Evolutionary conservation across 2,888 invertebrate genomes (phyloP), one percentile per base, ranked within the genome.

Genomic region (Cryptocephalus moraei): DNA sequence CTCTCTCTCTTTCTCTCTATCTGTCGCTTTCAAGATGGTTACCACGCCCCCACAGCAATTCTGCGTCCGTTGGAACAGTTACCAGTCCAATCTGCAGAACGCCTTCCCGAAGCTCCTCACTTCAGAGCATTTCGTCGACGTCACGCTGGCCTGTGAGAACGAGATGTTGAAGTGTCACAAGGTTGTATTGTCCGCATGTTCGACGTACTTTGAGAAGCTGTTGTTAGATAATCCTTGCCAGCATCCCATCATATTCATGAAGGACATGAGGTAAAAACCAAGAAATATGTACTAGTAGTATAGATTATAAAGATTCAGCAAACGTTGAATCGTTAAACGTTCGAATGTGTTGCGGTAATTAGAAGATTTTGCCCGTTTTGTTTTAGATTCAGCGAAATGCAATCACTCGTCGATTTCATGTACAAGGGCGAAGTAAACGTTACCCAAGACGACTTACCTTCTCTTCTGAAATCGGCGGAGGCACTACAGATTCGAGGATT

Each of bases 361-460:
- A 22, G 6, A 22, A 22, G 22, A 2, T 2, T 22, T 22, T 22
- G 2, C 22, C 22, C 6, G 22, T 6, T 6, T 6, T n/a, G 32
- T 52, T 54, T 0, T 63, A 79, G 79, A 63, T 82, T 88, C 64
- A 86, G 86, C 73, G 89, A 90, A 62, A 84, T 91, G 70, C 87
- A 90, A 62, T 88, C 88, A 0, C 71, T 91, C 40, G 88, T 91
- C 33, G 89, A 89, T 70, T 91, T 90, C 65, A 91, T 91, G 90
- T 91, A 91, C 69, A 87, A 87, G 63, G 91, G 90, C 0, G 90
- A 91, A 66, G 90, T 90, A 33, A 89, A 88, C 63, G 88, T 90
- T 0, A 86, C 87, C 3, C 89, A 90, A 60, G 87, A 89, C 47
- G 87, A 89, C 50, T 71, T 91, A 44, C 84, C 87, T 33, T 84